Conservation (phyloP, 2,888 invertebrate genomes). For the Lasioglossum malachurum region DNA sequence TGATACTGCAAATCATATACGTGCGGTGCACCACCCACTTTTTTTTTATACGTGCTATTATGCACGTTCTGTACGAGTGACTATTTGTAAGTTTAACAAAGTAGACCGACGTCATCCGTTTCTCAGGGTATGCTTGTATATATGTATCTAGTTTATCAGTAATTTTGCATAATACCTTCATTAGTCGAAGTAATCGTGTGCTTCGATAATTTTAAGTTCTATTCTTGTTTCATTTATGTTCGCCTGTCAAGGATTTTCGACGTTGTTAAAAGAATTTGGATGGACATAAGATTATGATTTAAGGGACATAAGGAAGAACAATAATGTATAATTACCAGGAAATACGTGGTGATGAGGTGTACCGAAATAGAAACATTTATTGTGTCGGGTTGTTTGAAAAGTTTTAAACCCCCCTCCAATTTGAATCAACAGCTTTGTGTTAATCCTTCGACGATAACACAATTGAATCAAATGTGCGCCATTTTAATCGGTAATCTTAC, state of each 20-base stretch:
- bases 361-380: constrained; percentile 3
- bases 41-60: not conserved
- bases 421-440: not conserved
- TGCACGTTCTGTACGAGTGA: not conserved
- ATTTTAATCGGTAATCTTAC: not conserved
- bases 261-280: not conserved
- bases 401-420: not conserved
- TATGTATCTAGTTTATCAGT: not conserved
- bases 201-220: not conserved
- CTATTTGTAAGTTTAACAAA: not conserved
- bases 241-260: not conserved
- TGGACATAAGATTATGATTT: not conserved
- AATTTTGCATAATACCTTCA: not conserved
- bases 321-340: not conserved
- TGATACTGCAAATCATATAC: not conserved
- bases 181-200: not conserved
- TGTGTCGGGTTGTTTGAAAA: not conserved
- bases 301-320: not conserved
- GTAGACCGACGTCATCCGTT: not conserved
- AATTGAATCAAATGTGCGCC: not conserved
- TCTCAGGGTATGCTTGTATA: not conserved
- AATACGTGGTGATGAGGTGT: not conserved
- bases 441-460: not conserved
- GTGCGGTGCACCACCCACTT: constrained; percentile 12
- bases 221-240: not conserved